These are phyloP conservation scores for Lepidurus arcticus DNA, from an alignment of 1,140 invertebrate genomes.

Conservation along the genomic window DNA sequence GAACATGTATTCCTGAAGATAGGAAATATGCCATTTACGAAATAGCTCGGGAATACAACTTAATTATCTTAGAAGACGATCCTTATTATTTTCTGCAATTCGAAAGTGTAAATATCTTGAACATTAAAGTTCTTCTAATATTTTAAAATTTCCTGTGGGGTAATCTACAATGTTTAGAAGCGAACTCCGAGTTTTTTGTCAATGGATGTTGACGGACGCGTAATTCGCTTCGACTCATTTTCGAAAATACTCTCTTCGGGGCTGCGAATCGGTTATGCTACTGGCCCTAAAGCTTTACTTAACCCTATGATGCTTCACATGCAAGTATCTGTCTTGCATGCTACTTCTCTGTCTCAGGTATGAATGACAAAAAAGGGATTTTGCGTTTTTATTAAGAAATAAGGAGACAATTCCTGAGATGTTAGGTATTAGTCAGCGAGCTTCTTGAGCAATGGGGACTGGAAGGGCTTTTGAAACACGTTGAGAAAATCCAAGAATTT, in stretches of 20 bases:
- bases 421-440: slow-evolving; percentile 57
- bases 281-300: slow-evolving; percentile 58
- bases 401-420: slow-evolving; percentile 29
- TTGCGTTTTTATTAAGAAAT: not conserved
- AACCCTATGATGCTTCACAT: slow-evolving; percentile 60
- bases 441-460: slow-evolving; percentile 57
- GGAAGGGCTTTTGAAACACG: slow-evolving; percentile 56
- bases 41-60: slow-evolving; percentile 66
- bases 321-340: slow-evolving; percentile 65
- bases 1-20: slow-evolving; percentile 57
- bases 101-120: slow-evolving; percentile 43
- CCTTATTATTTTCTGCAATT: slow-evolving; percentile 74
- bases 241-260: slow-evolving; percentile 70
- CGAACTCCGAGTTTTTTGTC: slow-evolving; percentile 63
- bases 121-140: not conserved
- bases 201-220: slow-evolving; percentile 66
- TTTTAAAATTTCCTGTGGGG: not conserved
- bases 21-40: slow-evolving; percentile 64
- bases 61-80: slow-evolving; percentile 74
- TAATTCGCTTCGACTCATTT: slow-evolving; percentile 70
- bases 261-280: slow-evolving; percentile 63
- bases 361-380: not conserved
- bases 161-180: slow-evolving; percentile 44
- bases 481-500: slow-evolving; percentile 54
- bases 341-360: slow-evolving; percentile 67